Base-by-base conservation (phyloP, 2,888 invertebrate species). In the Agriotes lineatus region DNA sequence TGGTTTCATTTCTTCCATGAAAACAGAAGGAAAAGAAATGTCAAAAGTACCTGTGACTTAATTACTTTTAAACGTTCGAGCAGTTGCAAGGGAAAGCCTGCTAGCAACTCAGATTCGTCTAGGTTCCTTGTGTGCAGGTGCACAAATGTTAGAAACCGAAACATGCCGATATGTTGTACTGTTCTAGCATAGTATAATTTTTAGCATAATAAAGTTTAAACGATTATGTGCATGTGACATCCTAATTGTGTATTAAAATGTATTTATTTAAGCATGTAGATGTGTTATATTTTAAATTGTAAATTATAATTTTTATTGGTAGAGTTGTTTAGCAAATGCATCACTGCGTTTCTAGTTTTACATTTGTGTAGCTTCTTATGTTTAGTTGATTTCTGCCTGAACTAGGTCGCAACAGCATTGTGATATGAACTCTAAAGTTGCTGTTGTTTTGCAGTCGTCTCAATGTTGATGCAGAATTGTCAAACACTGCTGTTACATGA, bases 181-280 rank as follows among this genome's bases (percentile, higher is more conserved):
- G n/a, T n/a, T n/a, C n/a, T 20, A 48, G 25, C 9, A 30, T 30
- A 33, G 30, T 14, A 30, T 39, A 37, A 18, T 57, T 19, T 37
- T 22, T 57, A 19, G 9, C 19, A 20, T 37, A 57, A 20, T 22
- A 37, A 12, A 14, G 30, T 14, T 50, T 52, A 22, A 7, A 30
- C 14, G 9, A 18, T 45, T 20, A 16, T 45, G 45, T 48, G 33
- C 48, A 33, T 33, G 59, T 44, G 44, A 45, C 30, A 45, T 60
- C 25, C 35, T 56, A 33, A 7, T 39, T 37, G 20, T 56, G 56
- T 56, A 56, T 33, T 16, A 42, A 45, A 45, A 16, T 58, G 58
- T 58, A 58, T 58, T 56, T 60, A 60, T 58, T 56, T 60, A 60
- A 60, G 59, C 59, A 60, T 60, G 59, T 45, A 60, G 30, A 12